A percentile compares a stretch with the other conserved stretches of the same genome.
Evolutionary conservation across 2,888 invertebrate genomes (phyloP).

Genomic region (Hydriomena furcata): DNA sequence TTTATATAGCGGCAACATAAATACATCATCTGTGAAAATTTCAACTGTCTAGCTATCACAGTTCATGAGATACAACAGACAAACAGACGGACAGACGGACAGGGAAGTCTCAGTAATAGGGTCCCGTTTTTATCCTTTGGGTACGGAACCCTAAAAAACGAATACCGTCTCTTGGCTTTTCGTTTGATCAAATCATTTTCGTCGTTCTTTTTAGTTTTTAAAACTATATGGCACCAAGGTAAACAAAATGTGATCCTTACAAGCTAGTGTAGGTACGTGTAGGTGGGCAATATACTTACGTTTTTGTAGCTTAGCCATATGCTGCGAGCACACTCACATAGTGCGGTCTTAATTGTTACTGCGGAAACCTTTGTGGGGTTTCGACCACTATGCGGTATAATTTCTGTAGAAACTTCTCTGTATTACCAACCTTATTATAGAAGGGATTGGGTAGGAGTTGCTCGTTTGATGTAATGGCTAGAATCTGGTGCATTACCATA

Average conservation of each 20-base stretch:
- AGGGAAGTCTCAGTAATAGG: too few species aligned
- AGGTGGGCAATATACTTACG: conserved; percentile 44
- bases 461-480: conserved; percentile 27
- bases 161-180: too few species aligned
- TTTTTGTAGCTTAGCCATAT: conserved; percentile 50
- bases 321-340: conserved; percentile 42
- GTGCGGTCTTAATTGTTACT: conserved; percentile 50
- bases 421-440: conserved; percentile 34
- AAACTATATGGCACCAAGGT: conserved; percentile 19
- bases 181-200: too few species aligned
- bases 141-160: too few species aligned
- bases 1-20: too few species aligned
- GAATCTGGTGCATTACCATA: conserved; percentile 16
- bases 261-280: conserved; percentile 32
- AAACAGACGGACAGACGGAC: too few species aligned
- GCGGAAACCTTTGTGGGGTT: conserved; percentile 48
- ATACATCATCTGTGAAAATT: too few species aligned
- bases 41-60: too few species aligned
- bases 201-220: too few species aligned
- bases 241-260: conserved; percentile 38
- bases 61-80: too few species aligned
- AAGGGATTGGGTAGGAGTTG: conserved; percentile 30
- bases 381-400: conserved; percentile 45
- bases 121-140: too few species aligned
- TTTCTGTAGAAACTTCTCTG: conserved; percentile 44